Evolutionary conservation across 2,888 invertebrate genomes (phyloP).

Genomic region (Chaetoderma sp.): DNA sequence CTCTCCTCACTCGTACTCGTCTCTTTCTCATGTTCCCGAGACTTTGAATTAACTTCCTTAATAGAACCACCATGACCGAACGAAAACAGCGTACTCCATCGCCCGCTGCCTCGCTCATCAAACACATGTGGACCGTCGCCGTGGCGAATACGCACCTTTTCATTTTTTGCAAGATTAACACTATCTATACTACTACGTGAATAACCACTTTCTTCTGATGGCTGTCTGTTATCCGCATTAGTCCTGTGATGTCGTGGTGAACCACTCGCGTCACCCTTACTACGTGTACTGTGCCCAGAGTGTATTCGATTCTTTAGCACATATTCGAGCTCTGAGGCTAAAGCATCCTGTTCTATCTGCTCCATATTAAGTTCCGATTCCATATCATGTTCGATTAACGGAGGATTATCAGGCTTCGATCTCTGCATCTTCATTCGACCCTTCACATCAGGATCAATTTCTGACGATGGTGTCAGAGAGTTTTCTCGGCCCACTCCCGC

Average conservation of each 20-base stretch:
- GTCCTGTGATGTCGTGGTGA: not conserved
- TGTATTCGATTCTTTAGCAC: slow-evolving; percentile 1
- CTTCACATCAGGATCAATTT: slow-evolving; percentile 55
- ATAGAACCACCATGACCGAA: not conserved
- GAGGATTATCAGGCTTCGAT: slow-evolving; percentile 56
- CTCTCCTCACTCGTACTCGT: slow-evolving; percentile 42
- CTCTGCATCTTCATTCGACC: slow-evolving; percentile 60
- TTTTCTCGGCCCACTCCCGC: slow-evolving; percentile 7
- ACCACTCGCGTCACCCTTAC: too few relatives aligned
- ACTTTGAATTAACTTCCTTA: not conserved
- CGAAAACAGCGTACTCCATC: too few relatives aligned
- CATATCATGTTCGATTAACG: slow-evolving; percentile 45
- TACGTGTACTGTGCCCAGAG: not conserved
- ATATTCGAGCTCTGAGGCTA: not conserved
- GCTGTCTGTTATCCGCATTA: not conserved
- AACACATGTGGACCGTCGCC: not conserved
- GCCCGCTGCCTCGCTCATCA: slow-evolving; percentile 1
- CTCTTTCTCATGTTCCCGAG: slow-evolving; percentile 42
- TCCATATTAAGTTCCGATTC: slow-evolving; percentile 28
- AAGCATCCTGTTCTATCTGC: not conserved
- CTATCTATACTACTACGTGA: slow-evolving; percentile 53
- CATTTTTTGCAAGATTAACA: slow-evolving; percentile 30
- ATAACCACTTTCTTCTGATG: slow-evolving; percentile 42
- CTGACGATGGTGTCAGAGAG: too few relatives aligned
- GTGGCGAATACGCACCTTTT: too few relatives aligned